phyloP scores from a whole-genome alignment of 2,888 invertebrate genomes.

The Erannis defoliaria region DNA sequence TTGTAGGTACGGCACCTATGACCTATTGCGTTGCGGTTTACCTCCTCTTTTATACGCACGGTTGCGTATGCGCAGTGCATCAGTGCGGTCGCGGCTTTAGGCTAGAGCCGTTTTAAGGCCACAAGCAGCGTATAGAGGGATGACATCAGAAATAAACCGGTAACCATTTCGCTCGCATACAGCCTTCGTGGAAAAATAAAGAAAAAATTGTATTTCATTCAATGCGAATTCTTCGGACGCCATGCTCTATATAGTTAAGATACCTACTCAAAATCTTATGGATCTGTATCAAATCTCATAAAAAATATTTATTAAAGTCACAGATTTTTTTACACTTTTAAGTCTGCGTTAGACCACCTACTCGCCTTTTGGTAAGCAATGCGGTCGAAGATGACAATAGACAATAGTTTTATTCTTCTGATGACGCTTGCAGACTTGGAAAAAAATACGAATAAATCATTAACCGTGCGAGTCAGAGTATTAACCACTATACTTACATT shows the following conservation, averaged over 20 bases:
- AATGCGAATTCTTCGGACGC: slow-evolving; percentile 8
- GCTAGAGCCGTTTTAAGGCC: slow-evolving; percentile 14
- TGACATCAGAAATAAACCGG: slow-evolving; percentile 44
- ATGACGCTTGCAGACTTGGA: too few relatives aligned
- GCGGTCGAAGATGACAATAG: too few relatives aligned
- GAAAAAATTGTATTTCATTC: slow-evolving; percentile 15
- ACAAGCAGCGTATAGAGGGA: slow-evolving; percentile 14
- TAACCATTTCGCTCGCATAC: slow-evolving; percentile 28
- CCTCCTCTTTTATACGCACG: background rate
- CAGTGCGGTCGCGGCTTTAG: background rate
- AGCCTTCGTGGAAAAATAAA: slow-evolving; percentile 23
- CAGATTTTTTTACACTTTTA: background rate
- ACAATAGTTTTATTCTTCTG: too few relatives aligned
- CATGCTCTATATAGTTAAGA: background rate
- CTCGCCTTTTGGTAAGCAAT: too few relatives aligned
- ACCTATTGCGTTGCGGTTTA: background rate
- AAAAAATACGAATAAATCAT: too few relatives aligned
- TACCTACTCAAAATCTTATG: background rate
- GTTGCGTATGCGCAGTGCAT: background rate
- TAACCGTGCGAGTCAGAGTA: too few relatives aligned
- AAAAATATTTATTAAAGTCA: too few relatives aligned
- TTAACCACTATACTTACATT: too few relatives aligned
- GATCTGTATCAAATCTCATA: too few relatives aligned
- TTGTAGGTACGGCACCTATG: too few relatives aligned
- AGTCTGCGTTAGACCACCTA: too few relatives aligned